Base-by-base conservation (phyloP, 2,797 vertebrate species). In the Acanthiza pusilla region DNA sequence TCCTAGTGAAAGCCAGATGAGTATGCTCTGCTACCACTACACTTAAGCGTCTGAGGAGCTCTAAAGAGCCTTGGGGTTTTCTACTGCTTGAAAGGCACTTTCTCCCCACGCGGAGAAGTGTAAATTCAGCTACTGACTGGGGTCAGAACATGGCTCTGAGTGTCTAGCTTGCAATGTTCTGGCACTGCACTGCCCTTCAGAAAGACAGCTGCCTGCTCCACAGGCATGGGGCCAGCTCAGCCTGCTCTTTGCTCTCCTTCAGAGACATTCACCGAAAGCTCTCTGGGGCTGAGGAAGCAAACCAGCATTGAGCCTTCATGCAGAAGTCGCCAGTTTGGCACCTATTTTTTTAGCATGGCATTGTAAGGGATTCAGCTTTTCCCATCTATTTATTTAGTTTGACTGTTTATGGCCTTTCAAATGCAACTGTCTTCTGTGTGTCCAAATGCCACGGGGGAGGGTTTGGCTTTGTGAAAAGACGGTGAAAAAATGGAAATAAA, bases 391-490 rank as follows among this genome's bases (percentile, higher is more conserved):
- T 89, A 30, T 87, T 83, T 91, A 62, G 45, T 85, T 72, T n/a
- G 50, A 53, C 77, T 87, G 25, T 57, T 87, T 50, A 65, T 27
- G 20, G 81, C 25, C 42, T 87, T 93, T 89, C 60, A 79, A 77
- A 82, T 45, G 29, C 13, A 73, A n/a, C 61, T 25, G n/a, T 74
- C 42, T 92, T 94, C 57, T 51, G 61, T 73, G 50, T 72, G 48
- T 32, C 21, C 80, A 73, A 20, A 77, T 77, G n/a, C 68, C 65
- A 58, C 2, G 5, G 55, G 40, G 47, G 67, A 65, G 58, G n/a
- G 83, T 53, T 87, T 89, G 54, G 16, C 15, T 92, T 91, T 88
- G 58, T 72, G 73, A 92, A 93, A 94, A 95, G 55, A 45, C 2
- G 9, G n/a, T 17, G 30, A 5, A 78, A 85, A 84, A 53, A 16